Percentiles rank a stretch among this genome's conserved stretches.
Evolutionary conservation across 2,113 vertebrate genomes (phyloP).

Genomic region (Nerophis lumbriciformis): DNA sequence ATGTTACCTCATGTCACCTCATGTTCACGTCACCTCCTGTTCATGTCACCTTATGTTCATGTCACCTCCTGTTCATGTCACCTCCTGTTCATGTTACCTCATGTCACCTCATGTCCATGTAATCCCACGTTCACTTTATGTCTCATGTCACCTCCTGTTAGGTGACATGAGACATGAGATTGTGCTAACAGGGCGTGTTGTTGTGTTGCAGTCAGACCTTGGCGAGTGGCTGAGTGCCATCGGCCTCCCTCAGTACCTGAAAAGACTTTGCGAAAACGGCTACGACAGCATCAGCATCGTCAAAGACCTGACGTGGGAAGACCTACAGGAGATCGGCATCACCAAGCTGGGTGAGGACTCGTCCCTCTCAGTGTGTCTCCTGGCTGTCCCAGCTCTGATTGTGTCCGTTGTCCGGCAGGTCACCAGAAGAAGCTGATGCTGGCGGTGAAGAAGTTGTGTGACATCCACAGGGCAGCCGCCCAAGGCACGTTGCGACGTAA

Average conservation of each 20-base stretch:
- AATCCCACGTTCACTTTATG: too few species aligned
- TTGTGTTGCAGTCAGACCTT: constrained; percentile 75
- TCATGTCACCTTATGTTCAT: too few species aligned
- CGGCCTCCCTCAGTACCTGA: constrained; percentile 89
- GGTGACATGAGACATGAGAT: too few species aligned
- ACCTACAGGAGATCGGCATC: constrained; percentile 93
- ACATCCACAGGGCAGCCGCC: constrained; percentile 79
- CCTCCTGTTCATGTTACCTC: too few species aligned
- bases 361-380: fast-evolving
- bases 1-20: too few species aligned
- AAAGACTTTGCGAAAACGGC: constrained; percentile 86
- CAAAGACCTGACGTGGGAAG: constrained; percentile 90
- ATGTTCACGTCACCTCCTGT: too few species aligned
- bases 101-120: too few species aligned
- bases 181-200: neutral
- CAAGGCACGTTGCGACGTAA: constrained; percentile 73
- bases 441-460: constrained; percentile 86
- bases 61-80: too few species aligned
- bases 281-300: constrained; percentile 92
- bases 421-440: constrained; percentile 98
- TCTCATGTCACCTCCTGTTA: too few species aligned
- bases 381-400: neutral
- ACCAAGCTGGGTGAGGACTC: constrained; percentile 84
- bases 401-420: constrained; percentile 61
- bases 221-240: constrained; percentile 91